These are phyloP conservation scores for Lepidocyrtinus sp. DNA, from an alignment of 2,888 invertebrate genomes.

Conservation along the genomic window DNA sequence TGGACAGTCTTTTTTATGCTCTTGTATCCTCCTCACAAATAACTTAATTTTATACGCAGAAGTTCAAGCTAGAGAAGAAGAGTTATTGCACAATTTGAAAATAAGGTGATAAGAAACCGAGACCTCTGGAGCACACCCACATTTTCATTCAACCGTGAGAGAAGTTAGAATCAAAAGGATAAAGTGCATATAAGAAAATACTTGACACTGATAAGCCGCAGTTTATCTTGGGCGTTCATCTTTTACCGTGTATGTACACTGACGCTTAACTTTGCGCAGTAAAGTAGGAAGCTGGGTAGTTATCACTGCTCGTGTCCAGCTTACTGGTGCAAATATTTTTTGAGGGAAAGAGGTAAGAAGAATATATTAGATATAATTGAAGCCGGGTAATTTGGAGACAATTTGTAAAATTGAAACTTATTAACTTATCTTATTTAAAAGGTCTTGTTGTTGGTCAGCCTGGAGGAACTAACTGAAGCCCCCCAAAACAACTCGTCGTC, in stretches of 20 bases:
- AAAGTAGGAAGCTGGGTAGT: background rate
- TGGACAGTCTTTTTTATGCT: background rate
- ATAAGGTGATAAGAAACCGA: background rate
- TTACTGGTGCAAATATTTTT: background rate
- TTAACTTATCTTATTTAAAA: background rate
- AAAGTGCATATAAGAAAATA: background rate
- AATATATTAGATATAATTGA: background rate
- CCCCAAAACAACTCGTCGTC: constrained; percentile 5
- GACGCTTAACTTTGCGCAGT: background rate
- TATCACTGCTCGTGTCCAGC: background rate
- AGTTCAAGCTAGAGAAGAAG: too few species aligned
- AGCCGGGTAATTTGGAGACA: background rate
- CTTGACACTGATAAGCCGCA: background rate
- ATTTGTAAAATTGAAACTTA: background rate
- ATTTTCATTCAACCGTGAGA: background rate
- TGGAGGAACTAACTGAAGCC: constrained; percentile 40
- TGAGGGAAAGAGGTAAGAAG: background rate
- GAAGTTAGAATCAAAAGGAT: too few species aligned
- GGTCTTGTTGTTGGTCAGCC: constrained; percentile 24
- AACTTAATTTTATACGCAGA: background rate
- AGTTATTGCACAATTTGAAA: background rate
- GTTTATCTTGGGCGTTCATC: too few species aligned
- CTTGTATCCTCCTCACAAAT: background rate
- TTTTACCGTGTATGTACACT: too few species aligned
- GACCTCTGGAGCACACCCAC: background rate